Conservation (phyloP, 1,140 invertebrate species). For the Orchestia grillus region DNA sequence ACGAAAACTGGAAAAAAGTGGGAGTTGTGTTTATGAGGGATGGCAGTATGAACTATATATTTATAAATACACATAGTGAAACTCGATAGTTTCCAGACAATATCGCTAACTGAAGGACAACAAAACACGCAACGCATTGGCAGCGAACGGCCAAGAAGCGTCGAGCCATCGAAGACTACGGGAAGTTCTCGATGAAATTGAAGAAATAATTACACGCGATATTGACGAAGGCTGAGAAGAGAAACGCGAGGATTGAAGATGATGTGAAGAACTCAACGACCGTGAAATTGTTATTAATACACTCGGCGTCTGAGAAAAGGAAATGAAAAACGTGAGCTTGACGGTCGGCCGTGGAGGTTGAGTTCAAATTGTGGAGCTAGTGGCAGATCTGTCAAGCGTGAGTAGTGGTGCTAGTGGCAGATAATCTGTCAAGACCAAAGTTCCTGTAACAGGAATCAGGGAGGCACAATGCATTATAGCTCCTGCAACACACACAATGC, state of each 20-base stretch:
- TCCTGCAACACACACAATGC: no score
- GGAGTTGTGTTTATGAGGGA: background rate
- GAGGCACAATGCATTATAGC: no score
- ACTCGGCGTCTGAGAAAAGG: background rate
- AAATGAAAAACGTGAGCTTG: background rate
- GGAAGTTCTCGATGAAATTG: background rate
- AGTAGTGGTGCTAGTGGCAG: background rate
- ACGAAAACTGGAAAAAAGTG: background rate
- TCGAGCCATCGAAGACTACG: background rate
- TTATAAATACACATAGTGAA: background rate
- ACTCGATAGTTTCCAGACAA: background rate
- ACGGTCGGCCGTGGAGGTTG: background rate
- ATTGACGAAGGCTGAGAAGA: background rate
- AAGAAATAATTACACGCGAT: background rate
- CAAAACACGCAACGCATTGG: background rate
- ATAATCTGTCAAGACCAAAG: no score
- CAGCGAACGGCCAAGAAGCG: background rate
- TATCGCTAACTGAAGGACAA: background rate
- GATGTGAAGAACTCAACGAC: background rate
- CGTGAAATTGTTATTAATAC: background rate
- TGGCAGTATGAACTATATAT: background rate
- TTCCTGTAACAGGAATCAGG: no score
- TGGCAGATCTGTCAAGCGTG: background rate
- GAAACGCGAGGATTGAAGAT: background rate
- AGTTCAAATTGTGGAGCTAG: background rate